These are phyloP conservation scores for Petrocephalus zakoni DNA, from an alignment of 2,113 vertebrate species.

Conservation along the genomic window DNA sequence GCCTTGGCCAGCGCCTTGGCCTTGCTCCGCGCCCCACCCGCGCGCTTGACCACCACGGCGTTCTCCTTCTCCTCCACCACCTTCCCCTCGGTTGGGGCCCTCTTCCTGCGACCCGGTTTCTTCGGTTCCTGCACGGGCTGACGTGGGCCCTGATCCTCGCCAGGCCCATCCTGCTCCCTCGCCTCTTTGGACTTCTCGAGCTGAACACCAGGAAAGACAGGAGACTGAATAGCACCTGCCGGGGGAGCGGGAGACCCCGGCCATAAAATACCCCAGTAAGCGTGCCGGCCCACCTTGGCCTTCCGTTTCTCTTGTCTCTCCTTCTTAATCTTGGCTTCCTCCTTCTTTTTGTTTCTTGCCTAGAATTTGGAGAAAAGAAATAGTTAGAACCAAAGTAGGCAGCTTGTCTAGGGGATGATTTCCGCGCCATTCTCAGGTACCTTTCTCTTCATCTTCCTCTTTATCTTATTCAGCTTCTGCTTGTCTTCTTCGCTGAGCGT, in stretches of 20 bases:
- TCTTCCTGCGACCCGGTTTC: conserved; percentile 57
- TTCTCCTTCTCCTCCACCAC: conserved; percentile 53
- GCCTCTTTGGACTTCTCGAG: conserved; percentile 63
- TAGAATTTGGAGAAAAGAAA: conserved; percentile 40
- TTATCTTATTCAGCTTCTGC: conserved; percentile 80
- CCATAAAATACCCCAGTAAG: neutral
- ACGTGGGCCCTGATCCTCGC: conserved; percentile 25
- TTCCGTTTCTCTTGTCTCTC: conserved; percentile 73
- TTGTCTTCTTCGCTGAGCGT: conserved; percentile 84
- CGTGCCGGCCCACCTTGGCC: conserved; percentile 60
- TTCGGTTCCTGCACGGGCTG: conserved; percentile 43
- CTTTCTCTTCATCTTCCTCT: conserved; percentile 92
- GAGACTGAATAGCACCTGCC: neutral
- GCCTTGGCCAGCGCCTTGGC: conserved; percentile 71
- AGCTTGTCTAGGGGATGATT: neutral
- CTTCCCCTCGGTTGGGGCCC: conserved; percentile 34
- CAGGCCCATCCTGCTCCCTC: conserved; percentile 28
- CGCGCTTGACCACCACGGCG: conserved; percentile 52
- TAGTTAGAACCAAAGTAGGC: conserved; percentile 23
- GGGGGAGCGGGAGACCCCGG: neutral
- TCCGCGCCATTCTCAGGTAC: conserved; percentile 37
- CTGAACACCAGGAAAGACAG: conserved; percentile 41
- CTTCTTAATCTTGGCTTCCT: conserved; percentile 74
- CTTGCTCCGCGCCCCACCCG: conserved; percentile 65
- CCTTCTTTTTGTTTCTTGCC: conserved; percentile 81